Base-by-base conservation (phyloP, 2,888 invertebrate species). In the Archaeoteleia sp. region DNA sequence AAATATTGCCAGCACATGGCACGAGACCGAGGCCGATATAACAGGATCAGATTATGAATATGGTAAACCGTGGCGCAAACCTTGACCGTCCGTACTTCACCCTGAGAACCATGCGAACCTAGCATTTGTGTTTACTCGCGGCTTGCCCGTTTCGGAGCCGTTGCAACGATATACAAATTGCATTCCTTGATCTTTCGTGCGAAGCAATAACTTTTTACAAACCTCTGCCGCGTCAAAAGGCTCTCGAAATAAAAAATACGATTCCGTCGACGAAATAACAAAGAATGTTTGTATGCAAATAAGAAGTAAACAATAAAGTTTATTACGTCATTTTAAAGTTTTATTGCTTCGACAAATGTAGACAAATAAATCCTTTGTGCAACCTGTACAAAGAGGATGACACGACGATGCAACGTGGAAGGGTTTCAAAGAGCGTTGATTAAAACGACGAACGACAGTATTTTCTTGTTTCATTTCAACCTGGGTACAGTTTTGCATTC, bases 391-490 rank as follows among this genome's bases (percentile, higher is more conserved):
- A n/a, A n/a, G n/a, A n/a, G n/a, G n/a, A n/a, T n/a, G n/a, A n/a
- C n/a, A n/a, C 40, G 3, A 9, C 34, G 25, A 27, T 34, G 29
- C 32, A 49, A 20, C 51, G 25, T 6, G 30, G 40, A 49, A 51
- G 49, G 32, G 32, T 67, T 57, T 61, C 61, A 67, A 61, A 61
- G 57, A 57, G 32, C 27, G 57, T 27, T 67, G 67, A 67, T 67
- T 61, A 67, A 61, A 67, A 62, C 43, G 17, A 67, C 35, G 32
- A 61, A 51, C 40, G 29, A 20, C 35, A 60, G 14, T 32, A 37
- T 27, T 37, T 39, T 45, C 37, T 7, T 8, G 14, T 15, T 13
- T 13, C 7, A 4, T 29, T 43, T 7, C 4, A 20, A 2, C 14
- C 13, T 34, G 15, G 9, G 17, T 37, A 30, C 37, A 45, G 39